These are phyloP conservation scores for Laothoe populi DNA, from an alignment of 2,888 invertebrate genomes.

Conservation along the genomic window DNA sequence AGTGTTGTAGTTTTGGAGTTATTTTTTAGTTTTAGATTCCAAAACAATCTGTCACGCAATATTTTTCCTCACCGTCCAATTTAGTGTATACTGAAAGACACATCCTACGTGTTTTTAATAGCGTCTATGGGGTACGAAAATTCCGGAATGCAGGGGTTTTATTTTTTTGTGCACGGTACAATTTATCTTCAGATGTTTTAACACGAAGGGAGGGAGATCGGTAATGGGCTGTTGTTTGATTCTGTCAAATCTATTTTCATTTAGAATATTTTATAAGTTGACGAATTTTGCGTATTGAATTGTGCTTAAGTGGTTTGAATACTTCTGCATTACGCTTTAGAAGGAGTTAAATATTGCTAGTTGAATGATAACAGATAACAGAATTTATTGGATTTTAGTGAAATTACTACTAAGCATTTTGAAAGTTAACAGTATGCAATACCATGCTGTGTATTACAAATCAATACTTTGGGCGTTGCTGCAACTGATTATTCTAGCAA, in stretches of 20 bases:
- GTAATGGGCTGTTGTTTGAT: conserved; percentile 16
- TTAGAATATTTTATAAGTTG: too few species aligned
- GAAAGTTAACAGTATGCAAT: too few species aligned
- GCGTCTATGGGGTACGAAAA: conserved; percentile 59
- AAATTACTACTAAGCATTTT: too few species aligned
- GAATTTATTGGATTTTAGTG: too few species aligned
- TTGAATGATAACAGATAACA: too few species aligned
- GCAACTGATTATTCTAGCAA: too few species aligned
- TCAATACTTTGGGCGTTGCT: too few species aligned
- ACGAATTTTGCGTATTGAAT: too few species aligned
- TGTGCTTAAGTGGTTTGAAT: too few species aligned
- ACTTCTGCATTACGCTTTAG: too few species aligned
- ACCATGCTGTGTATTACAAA: too few species aligned
- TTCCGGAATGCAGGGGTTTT: conserved; percentile 29
- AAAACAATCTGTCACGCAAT: not conserved
- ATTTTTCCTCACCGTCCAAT: conserved; percentile 17
- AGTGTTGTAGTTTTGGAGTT: not conserved
- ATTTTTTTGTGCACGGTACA: conserved; percentile 5
- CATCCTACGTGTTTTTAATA: conserved; percentile 52
- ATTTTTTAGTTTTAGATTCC: not conserved
- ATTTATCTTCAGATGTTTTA: conserved; percentile 22
- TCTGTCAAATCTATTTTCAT: not conserved
- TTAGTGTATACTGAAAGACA: conserved; percentile 44
- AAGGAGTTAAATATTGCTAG: too few species aligned
- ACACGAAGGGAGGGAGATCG: not conserved